Conservation (phyloP, 30 jellyfish, hydroid and myxozoan genomes). For the Mastigias papua region DNA sequence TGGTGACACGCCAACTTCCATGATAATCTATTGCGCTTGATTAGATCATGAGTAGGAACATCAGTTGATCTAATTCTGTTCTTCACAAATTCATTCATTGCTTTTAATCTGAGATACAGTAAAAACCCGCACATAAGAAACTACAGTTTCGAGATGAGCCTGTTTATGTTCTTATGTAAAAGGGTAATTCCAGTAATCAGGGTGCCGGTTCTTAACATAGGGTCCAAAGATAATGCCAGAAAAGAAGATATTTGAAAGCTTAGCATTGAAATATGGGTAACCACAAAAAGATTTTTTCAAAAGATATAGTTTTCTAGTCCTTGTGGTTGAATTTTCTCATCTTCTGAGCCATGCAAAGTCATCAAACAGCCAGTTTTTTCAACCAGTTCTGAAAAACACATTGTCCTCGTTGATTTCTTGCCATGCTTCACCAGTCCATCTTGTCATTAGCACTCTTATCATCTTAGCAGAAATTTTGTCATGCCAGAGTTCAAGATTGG, state of each 20-base stretch:
- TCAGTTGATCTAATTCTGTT: no score
- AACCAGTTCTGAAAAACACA: neutral
- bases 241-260: neutral
- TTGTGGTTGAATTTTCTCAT: neutral
- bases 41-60: no score
- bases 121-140: neutral
- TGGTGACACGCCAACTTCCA: no score
- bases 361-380: neutral
- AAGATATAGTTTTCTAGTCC: neutral
- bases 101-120: no score
- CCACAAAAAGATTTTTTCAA: neutral
- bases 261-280: neutral
- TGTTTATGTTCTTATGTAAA: neutral
- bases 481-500: neutral
- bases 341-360: neutral
- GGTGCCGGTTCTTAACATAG: neutral
- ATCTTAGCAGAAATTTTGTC: neutral
- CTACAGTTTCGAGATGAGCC: neutral
- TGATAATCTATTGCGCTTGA: no score
- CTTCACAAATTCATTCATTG: no score
- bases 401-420: neutral
- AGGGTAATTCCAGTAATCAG: neutral
- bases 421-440: neutral
- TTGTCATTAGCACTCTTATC: neutral
- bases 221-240: neutral